Evolutionary conservation across 2,113 vertebrate species (phyloP).

Genomic region (Serilophus lunatus): DNA sequence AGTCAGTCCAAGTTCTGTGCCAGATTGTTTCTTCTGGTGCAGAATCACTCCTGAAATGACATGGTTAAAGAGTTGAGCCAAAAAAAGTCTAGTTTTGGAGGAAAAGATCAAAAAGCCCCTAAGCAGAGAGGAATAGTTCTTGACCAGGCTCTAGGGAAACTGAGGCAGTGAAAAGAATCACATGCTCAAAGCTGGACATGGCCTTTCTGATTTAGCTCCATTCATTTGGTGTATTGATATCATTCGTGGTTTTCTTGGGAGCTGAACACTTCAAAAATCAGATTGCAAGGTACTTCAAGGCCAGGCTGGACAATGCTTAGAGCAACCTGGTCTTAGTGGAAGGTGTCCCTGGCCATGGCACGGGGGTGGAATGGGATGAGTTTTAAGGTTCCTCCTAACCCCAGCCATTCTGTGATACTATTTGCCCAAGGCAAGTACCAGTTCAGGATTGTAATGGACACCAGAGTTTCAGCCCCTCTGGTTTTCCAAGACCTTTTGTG

Average conservation of each 20-base stretch:
- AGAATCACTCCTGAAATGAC: background rate
- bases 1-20: background rate
- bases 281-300: background rate
- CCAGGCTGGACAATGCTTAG: background rate
- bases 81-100: background rate
- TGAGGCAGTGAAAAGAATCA: background rate
- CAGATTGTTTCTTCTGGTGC: background rate
- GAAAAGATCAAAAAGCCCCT: background rate
- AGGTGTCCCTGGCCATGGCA: background rate
- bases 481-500: fast-evolving
- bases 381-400: background rate
- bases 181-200: fast-evolving
- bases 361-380: background rate
- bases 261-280: background rate
- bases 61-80: background rate
- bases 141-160: background rate
- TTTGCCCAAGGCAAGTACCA: background rate
- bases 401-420: background rate
- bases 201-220: background rate
- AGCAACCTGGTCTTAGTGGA: background rate
- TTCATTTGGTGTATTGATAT: fast-evolving
- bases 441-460: fast-evolving
- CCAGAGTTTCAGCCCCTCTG: background rate
- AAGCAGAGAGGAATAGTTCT: background rate
- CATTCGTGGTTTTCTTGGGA: background rate